phyloP scores from a whole-genome alignment of 2,888 invertebrate species.

The Eugnorisma glareosa region DNA sequence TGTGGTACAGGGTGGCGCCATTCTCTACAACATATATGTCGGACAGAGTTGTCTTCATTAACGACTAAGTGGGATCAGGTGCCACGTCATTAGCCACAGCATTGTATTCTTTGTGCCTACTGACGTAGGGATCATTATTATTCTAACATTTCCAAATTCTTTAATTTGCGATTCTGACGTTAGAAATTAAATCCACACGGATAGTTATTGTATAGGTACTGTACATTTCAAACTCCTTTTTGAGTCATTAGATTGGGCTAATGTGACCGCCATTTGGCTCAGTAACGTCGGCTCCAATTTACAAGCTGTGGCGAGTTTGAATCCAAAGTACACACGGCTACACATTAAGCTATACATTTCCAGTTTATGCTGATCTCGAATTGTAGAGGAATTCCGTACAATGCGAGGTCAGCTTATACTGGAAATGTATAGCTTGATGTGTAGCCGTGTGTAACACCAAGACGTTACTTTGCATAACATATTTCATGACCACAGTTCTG shows the following conservation, averaged over 20 bases:
- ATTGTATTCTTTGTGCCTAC: constrained; percentile 30
- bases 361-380: too few relatives aligned
- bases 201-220: not conserved
- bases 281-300: not conserved
- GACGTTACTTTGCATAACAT: not conserved
- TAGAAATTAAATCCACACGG: not conserved
- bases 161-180: not conserved
- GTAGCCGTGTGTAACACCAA: too few relatives aligned
- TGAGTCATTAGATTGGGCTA: not conserved
- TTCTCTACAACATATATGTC: constrained; percentile 70
- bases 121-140: constrained; percentile 22
- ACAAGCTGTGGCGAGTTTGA: not conserved
- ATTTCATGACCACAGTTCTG: not conserved
- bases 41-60: constrained; percentile 66
- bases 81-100: constrained; percentile 42
- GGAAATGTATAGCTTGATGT: too few relatives aligned
- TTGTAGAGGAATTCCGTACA: too few relatives aligned
- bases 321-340: too few relatives aligned
- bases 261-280: not conserved
- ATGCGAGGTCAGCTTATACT: too few relatives aligned
- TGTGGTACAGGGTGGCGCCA: constrained; percentile 34
- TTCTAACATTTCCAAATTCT: not conserved
- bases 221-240: not conserved
- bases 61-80: constrained; percentile 52
- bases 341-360: too few relatives aligned